Evolutionary conservation across 2,113 vertebrate species (phyloP), one percentile per base, ranked within the genome.

Genomic region (Otus sunia): DNA sequence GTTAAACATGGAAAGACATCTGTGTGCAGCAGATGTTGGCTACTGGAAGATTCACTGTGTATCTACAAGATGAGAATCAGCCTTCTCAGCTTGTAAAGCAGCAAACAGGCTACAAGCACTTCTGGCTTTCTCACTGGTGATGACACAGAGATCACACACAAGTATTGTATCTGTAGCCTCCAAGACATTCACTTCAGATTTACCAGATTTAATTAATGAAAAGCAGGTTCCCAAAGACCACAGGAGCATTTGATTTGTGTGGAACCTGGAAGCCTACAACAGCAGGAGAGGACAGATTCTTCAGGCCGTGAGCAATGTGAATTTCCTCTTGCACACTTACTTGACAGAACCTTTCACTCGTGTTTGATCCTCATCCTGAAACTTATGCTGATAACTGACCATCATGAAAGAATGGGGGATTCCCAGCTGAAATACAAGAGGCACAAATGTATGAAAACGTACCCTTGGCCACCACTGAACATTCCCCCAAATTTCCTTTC

Each of bases 321-420:
- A 53, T 15, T 63, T 52, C 36, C 58, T 66, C 17, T 76, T 21
- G n/a, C 83, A 53, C 69, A 97, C 98, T 95, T 98, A 99, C 99
- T 99, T 99, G 78, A 99, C 97, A 85, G 99, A 99, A 49, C 99
- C 99, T 96, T 99, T 99, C 77, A 99, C 98, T 66, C 99, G 98
- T 0, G 99, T 99, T 98, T 99, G 99, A 94, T 99, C 99, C 5
- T 99, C 99, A 63, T 99, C 99, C 97, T 99, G 99, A 98, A 99
- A 99, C 97, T 99, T 99, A 98, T 99, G 99, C 96, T 99, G 99
- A 81, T 99, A 99, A 97, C 99, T 99, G 98, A 99, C 98, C 98
- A 99, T 99, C 92, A 99, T 94, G 74, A 99, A 99, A 68, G 99
- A 99, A 96, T 99, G 99, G 41, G 99, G 99, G 94, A 99, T 99